A percentile compares a stretch with the other conserved stretches of the same genome.
Conservation (phyloP, 1,140 invertebrate species). For the Ctenoplectra terminalis region DNA sequence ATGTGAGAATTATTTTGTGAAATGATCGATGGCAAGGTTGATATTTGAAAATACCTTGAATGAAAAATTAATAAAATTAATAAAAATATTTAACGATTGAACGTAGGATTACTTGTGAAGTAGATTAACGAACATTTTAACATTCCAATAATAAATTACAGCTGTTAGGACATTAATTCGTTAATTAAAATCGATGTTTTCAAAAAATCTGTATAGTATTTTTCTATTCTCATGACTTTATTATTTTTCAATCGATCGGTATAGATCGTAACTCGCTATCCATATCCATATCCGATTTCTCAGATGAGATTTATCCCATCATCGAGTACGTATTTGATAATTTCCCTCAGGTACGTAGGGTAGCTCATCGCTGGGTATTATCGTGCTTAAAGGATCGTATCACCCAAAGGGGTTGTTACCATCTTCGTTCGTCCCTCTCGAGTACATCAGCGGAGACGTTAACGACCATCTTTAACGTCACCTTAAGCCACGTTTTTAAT, state of each 20-base stretch:
- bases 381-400: conserved; percentile 70
- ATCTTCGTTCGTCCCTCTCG: conserved; percentile 56
- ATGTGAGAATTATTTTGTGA: too few relatives aligned
- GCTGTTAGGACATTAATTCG: too few relatives aligned
- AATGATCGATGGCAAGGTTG: too few relatives aligned
- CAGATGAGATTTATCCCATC: conserved; percentile 51
- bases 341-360: conserved; percentile 65
- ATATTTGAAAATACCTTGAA: too few relatives aligned
- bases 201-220: too few relatives aligned
- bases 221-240: background rate
- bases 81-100: too few relatives aligned
- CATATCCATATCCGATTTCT: conserved; percentile 3
- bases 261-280: conserved; percentile 23
- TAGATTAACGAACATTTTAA: too few relatives aligned
- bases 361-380: conserved; percentile 66
- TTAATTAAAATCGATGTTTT: too few relatives aligned
- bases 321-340: conserved; percentile 63
- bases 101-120: too few relatives aligned
- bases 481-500: conserved; percentile 67
- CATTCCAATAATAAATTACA: too few relatives aligned
- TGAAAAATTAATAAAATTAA: too few relatives aligned
- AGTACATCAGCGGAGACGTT: conserved; percentile 59
- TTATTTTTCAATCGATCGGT: conserved; percentile 7
- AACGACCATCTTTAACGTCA: conserved; percentile 62
- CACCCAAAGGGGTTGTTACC: conserved; percentile 69